A percentile compares a stretch with the other conserved stretches of the same genome.
These are phyloP conservation scores for Orthonevra nobilis DNA, from an alignment of 2,888 invertebrate genomes.

Conservation along the genomic window DNA sequence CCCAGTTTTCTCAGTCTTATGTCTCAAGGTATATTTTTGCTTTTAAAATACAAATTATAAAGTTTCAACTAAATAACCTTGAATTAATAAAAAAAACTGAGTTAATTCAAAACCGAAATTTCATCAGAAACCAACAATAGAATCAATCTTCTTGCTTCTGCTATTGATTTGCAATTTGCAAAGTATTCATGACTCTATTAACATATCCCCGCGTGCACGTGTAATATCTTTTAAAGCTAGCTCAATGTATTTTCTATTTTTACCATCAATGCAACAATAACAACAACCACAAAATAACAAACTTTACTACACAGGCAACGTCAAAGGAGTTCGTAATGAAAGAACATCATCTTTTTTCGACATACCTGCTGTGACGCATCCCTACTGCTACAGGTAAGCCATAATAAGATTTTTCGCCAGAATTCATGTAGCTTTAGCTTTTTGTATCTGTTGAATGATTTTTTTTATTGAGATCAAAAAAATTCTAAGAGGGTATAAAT, in stretches of 20 bases:
- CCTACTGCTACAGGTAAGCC: conserved; percentile 80
- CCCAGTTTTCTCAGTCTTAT: no score
- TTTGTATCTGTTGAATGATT: conserved; percentile 57
- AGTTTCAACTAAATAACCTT: no score
- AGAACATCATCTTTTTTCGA: conserved; percentile 80
- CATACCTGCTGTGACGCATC: conserved; percentile 80
- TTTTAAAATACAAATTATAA: no score
- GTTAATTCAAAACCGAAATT: no score
- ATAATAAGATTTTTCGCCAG: conserved; percentile 57
- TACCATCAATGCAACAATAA: conserved; percentile 43
- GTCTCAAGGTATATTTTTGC: no score
- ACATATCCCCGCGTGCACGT: conserved; percentile 40
- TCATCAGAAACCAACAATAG: conserved; percentile 28
- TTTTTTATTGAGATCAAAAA: conserved; percentile 45
- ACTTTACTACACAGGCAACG: conserved; percentile 76
- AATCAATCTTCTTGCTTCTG: conserved; percentile 53
- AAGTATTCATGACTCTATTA: conserved; percentile 42
- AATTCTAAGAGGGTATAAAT: no score
- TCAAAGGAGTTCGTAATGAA: conserved; percentile 80
- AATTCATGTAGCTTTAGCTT: conserved; percentile 57
- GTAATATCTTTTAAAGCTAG: conserved; percentile 30
- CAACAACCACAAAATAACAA: conserved; percentile 50
- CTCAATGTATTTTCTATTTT: conserved; percentile 43
- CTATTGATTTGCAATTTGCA: conserved; percentile 58
- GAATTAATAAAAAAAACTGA: no score